Base-by-base conservation (phyloP, 2,888 invertebrate species). In the Copidosoma aretas region DNA sequence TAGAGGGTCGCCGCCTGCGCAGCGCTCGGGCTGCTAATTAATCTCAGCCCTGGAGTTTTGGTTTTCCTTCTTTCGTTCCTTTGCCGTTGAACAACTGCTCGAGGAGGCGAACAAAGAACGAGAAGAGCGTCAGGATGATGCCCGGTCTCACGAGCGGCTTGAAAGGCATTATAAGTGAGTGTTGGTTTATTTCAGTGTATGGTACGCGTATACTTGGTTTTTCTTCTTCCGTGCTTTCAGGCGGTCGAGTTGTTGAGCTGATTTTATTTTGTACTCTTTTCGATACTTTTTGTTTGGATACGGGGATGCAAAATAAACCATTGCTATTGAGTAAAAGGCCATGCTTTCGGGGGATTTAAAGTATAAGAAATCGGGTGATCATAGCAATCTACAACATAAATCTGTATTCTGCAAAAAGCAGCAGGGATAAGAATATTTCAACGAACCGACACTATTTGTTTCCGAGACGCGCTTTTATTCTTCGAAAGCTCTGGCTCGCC, bases 161-260 rank as follows among this genome's bases (percentile, higher is more conserved):
- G 75, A 81, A 75, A 71, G 79, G 79, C 71, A 76, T 81, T 46
- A 81, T 83, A 77, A 78, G 82, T 82, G 79, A 82, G 82, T 82
- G 54, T 22, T 17, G 8, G 43, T 52, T 41, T 15, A 57, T 15
- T 14, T 17, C 12, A 12, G 14, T 51, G 1, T 58, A 41, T 41
- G 14, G n/a, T 41, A 41, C 10, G 14, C 12, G 43, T 46, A 46
- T 46, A 46, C 43, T 12, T 46, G 41, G 8, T 17, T 46, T 46
- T 46, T 46, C 12, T 46, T 46, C 43, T 46, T 46, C 2, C 14
- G 43, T 17, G 4, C 12, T 46, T 46, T 15, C 17, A 15, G 17
- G 17, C 12, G 14, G 43, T 46, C 15, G 17, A 41, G 8, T 8
- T 41, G 14, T 10, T 10, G 14, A 41, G 41, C 14, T 41, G 8